Evolutionary conservation across 2,797 vertebrate genomes (phyloP).

Genomic region (Gallirallus australis): DNA sequence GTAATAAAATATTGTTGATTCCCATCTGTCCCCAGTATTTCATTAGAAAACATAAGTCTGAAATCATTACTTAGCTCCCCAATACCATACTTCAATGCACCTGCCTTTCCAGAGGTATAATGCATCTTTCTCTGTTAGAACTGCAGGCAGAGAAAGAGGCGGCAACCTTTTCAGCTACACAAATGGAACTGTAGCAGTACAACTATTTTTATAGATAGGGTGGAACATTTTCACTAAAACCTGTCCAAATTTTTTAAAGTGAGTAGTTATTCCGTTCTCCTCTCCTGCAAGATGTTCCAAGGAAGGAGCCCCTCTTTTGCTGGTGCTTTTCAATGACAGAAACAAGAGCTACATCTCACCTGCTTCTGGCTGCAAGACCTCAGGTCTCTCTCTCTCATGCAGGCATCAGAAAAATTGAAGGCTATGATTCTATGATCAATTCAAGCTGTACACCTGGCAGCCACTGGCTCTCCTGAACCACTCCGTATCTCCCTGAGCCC

Average conservation of each 20-base stretch:
- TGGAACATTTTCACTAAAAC: not conserved
- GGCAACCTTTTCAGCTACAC: not conserved
- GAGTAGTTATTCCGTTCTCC: not conserved
- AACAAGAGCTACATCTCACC: fast-evolving
- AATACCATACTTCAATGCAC: fast-evolving
- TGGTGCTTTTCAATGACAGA: not conserved
- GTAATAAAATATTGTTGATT: not conserved
- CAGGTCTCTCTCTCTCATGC: not conserved
- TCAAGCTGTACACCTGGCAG: not conserved
- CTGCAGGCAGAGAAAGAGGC: not conserved
- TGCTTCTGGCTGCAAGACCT: not conserved
- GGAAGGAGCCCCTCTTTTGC: not conserved
- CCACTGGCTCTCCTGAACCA: not conserved
- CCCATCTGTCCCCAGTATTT: not conserved
- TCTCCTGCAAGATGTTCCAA: not conserved
- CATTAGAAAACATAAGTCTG: not conserved
- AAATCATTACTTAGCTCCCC: not conserved
- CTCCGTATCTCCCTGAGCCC: not conserved
- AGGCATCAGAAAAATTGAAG: not conserved
- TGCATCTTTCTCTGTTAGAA: not conserved
- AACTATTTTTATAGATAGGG: not conserved
- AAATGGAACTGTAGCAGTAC: not conserved
- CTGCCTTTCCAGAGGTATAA: not conserved
- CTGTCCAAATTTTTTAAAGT: not conserved
- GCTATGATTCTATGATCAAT: not conserved